Conservation (phyloP, 2,797 vertebrate genomes). For the Lindbergichthys nudifrons region DNA sequence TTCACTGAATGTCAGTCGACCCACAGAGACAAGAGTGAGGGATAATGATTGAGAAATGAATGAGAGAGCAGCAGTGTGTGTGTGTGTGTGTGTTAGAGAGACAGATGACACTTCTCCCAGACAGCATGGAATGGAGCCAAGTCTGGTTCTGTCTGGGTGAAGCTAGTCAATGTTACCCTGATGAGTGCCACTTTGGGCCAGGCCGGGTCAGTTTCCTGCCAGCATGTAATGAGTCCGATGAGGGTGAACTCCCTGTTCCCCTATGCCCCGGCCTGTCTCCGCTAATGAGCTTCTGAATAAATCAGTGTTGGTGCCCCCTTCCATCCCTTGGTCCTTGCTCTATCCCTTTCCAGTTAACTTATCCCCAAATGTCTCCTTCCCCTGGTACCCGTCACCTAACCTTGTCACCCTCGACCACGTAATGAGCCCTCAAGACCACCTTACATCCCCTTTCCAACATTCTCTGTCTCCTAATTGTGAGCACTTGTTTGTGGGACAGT, state of each 20-base stretch:
- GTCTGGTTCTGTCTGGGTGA: constrained; percentile 66
- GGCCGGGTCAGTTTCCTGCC: constrained; percentile 75
- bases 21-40: constrained; percentile 37
- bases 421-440: constrained; percentile 80
- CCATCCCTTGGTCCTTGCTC: constrained; percentile 53
- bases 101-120: constrained; percentile 39
- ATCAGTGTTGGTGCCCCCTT: constrained; percentile 69
- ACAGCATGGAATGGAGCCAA: constrained; percentile 49
- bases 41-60: constrained; percentile 39
- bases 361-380: constrained; percentile 45
- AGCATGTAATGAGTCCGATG: constrained; percentile 86
- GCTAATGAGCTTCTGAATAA: constrained; percentile 88
- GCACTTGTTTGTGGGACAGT: constrained; percentile 76
- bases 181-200: constrained; percentile 75
- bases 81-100: constrained; percentile 9
- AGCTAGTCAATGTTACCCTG: constrained; percentile 78
- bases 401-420: constrained; percentile 75
- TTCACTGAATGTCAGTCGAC: constrained; percentile 62
- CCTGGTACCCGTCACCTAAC: constrained; percentile 65
- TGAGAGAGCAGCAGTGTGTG: constrained; percentile 10
- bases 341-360: constrained; percentile 57
- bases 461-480: constrained; percentile 73
- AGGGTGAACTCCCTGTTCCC: constrained; percentile 80
- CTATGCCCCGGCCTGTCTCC: constrained; percentile 77
- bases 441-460: constrained; percentile 56